A percentile compares a stretch with the other conserved stretches of the same genome.
These are phyloP conservation scores for Falco concolor DNA, from an alignment of 2,797 vertebrate species.

Conservation along the genomic window DNA sequence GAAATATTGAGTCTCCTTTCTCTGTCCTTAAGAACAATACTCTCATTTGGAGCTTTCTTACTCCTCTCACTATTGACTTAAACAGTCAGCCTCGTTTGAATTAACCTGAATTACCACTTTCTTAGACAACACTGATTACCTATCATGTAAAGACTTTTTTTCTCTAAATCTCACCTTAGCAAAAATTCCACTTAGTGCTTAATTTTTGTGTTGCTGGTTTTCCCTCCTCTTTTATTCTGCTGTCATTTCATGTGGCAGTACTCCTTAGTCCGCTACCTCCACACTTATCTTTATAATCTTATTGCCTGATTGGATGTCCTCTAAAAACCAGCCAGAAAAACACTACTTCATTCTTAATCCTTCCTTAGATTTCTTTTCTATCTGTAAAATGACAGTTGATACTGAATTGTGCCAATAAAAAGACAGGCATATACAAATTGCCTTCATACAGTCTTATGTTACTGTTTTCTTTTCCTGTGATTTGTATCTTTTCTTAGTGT, in stretches of 20 bases:
- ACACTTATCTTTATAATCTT: background rate
- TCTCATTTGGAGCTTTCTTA: background rate
- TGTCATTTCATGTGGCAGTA: background rate
- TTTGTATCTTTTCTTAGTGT: background rate
- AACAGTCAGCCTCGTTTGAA: background rate
- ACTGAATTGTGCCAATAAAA: background rate
- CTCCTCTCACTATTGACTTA: background rate
- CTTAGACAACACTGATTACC: background rate
- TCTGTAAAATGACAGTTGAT: background rate
- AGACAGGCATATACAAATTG: background rate
- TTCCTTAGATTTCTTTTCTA: background rate
- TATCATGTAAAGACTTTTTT: background rate
- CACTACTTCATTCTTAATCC: background rate
- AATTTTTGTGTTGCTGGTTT: background rate
- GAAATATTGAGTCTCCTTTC: background rate
- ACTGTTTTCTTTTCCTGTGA: background rate
- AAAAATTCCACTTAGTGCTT: background rate
- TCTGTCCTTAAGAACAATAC: background rate
- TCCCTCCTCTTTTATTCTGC: background rate
- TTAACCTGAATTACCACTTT: background rate
- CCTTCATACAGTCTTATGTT: background rate
- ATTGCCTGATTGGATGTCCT: background rate
- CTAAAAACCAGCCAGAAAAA: background rate
- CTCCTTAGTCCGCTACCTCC: background rate
- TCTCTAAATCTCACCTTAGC: background rate